These are phyloP conservation scores for Adelges cooleyi DNA, from an alignment of 1,140 invertebrate species.

Conservation along the genomic window DNA sequence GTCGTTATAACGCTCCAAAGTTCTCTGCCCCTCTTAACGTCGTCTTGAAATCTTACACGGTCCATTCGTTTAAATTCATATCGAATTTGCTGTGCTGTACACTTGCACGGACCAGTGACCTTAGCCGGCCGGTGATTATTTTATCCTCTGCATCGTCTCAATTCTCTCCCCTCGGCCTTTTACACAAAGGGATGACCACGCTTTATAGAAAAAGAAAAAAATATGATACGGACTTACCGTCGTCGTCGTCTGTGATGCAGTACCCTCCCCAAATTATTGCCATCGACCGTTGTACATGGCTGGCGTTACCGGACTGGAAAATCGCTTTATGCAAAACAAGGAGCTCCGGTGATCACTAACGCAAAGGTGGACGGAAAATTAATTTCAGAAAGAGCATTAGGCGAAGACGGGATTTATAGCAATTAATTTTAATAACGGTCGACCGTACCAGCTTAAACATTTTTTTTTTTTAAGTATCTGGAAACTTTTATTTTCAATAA, in stretches of 20 bases:
- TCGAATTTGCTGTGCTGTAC: neutral
- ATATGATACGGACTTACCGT: neutral
- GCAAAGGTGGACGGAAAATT: neutral
- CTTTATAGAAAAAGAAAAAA: neutral
- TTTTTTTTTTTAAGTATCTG: too few relatives aligned
- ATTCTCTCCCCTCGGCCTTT: neutral
- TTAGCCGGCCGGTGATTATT: neutral
- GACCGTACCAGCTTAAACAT: neutral
- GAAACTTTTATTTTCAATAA: too few relatives aligned
- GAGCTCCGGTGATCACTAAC: neutral
- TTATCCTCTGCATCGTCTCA: too few relatives aligned
- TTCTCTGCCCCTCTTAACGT: neutral
- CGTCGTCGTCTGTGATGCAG: neutral
- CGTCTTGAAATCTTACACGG: too few relatives aligned
- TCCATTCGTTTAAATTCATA: neutral
- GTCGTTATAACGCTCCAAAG: neutral
- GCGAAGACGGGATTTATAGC: neutral
- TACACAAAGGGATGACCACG: conserved; percentile 7
- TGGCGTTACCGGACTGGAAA: conserved; percentile 18
- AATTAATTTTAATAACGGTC: conserved; percentile 12
- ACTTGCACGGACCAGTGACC: neutral
- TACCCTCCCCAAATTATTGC: too few relatives aligned
- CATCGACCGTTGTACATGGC: conserved; percentile 15
- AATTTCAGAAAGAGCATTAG: neutral
- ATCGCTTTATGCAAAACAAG: conserved; percentile 16